Percentiles rank a stretch among this genome's conserved stretches.
Conservation (phyloP, 2,888 invertebrate species). For the Miltochrista miniata region DNA sequence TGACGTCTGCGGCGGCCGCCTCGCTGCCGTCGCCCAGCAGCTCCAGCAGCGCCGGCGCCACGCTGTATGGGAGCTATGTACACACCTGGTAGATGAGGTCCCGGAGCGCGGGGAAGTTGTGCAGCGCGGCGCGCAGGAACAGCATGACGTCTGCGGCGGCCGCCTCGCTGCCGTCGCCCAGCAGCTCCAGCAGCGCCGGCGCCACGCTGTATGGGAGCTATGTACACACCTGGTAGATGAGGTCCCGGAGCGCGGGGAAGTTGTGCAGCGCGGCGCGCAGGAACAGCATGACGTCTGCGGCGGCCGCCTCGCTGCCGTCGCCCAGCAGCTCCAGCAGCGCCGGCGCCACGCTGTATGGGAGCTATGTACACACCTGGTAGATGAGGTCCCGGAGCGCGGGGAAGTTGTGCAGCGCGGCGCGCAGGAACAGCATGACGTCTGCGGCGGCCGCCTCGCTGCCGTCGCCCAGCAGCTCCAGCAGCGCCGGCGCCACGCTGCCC, state of each 20-base stretch:
- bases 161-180: too few relatives aligned
- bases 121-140: too few relatives aligned
- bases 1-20: too few relatives aligned
- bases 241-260: slow-evolving; percentile 90
- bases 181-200: too few relatives aligned
- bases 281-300: slow-evolving; percentile 97
- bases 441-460: slow-evolving; percentile 95
- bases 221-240: slow-evolving; percentile 94
- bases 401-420: slow-evolving; percentile 98
- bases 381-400: slow-evolving; percentile 91
- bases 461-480: slow-evolving; percentile 96
- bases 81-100: background rate
- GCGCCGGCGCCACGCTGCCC: slow-evolving; percentile 95
- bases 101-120: too few relatives aligned
- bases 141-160: too few relatives aligned
- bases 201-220: too few relatives aligned
- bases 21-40: too few relatives aligned
- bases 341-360: slow-evolving; percentile 92
- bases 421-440: slow-evolving; percentile 96
- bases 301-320: slow-evolving; percentile 94
- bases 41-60: too few relatives aligned
- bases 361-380: slow-evolving; percentile 87
- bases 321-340: slow-evolving; percentile 96
- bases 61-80: too few relatives aligned
- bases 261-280: slow-evolving; percentile 98